Evolutionary conservation across 1,140 invertebrate genomes (phyloP).

Genomic region (Drosophila bocqueti): DNA sequence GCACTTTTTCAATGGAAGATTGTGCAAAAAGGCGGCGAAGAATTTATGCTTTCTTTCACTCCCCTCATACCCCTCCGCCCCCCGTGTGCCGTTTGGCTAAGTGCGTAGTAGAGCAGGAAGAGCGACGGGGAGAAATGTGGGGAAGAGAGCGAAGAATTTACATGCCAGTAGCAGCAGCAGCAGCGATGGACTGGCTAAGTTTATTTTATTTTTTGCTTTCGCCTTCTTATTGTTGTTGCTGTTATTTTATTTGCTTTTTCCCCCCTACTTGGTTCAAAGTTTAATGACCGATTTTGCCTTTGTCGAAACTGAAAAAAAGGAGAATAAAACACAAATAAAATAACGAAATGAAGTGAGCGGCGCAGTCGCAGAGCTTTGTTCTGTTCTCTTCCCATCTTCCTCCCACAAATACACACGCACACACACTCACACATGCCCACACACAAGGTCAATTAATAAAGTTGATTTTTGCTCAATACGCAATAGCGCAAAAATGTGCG

Average conservation of each 20-base stretch:
- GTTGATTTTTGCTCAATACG: conserved; percentile 52
- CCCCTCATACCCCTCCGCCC: not conserved
- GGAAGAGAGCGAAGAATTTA: conserved; percentile 44
- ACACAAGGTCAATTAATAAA: conserved; percentile 37
- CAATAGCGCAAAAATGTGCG: conserved; percentile 41
- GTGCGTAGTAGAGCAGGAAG: conserved; percentile 44
- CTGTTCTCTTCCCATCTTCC: conserved; percentile 16
- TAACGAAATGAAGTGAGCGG: conserved; percentile 27
- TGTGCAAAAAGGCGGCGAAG: conserved; percentile 44
- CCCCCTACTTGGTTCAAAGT: conserved; percentile 69
- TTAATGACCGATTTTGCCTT: conserved; percentile 80
- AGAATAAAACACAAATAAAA: conserved; percentile 45
- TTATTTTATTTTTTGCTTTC: conserved; percentile 37
- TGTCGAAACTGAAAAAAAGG: conserved; percentile 41
- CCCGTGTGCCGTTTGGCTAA: conserved; percentile 12
- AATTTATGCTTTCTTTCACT: conserved; percentile 48
- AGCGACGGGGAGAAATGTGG: conserved; percentile 8
- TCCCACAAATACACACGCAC: conserved; percentile 10
- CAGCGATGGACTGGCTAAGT: conserved; percentile 33
- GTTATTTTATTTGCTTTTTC: conserved; percentile 16
- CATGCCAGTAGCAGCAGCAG: conserved; percentile 34
- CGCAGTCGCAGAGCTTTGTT: conserved; percentile 34
- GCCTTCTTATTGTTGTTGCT: conserved; percentile 2
- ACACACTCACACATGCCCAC: conserved; percentile 22
- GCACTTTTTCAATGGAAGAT: conserved; percentile 58